Percentiles rank a stretch among this genome's conserved stretches.
Evolutionary conservation across 1,140 invertebrate genomes (phyloP).

Genomic region (Triops longicaudatus): DNA sequence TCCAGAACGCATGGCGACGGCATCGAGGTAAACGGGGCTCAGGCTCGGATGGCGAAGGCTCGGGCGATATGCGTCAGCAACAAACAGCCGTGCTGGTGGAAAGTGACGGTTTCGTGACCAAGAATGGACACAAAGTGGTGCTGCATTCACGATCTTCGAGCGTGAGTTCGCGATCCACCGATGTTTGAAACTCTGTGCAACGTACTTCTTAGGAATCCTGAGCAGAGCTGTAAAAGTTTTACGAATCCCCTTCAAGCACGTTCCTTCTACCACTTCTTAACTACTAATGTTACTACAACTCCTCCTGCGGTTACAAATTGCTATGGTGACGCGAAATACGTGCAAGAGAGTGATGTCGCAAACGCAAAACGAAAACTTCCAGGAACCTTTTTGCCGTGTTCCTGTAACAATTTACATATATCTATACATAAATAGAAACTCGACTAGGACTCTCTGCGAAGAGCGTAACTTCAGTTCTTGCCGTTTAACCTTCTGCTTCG

Average conservation of each 20-base stretch:
- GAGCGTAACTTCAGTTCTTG: background rate
- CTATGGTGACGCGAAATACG: background rate
- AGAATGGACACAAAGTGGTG: constrained; percentile 79
- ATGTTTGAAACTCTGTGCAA: constrained; percentile 53
- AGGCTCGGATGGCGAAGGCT: constrained; percentile 35
- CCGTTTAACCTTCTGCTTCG: constrained; percentile 5
- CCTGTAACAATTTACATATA: background rate
- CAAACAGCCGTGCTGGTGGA: constrained; percentile 72
- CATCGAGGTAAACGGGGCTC: constrained; percentile 56
- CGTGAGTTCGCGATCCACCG: constrained; percentile 64
- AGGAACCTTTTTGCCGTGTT: background rate
- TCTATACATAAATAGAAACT: background rate
- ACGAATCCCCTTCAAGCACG: background rate
- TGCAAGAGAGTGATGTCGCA: background rate
- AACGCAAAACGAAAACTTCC: too few species aligned
- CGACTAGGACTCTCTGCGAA: background rate
- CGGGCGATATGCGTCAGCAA: constrained; percentile 38
- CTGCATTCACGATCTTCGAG: constrained; percentile 70
- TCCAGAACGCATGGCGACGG: constrained; percentile 87
- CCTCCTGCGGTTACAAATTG: background rate
- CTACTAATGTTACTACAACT: background rate
- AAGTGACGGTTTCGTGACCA: constrained; percentile 67
- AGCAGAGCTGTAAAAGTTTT: background rate
- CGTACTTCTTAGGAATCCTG: background rate
- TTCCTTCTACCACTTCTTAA: constrained; percentile 8